Evolutionary conservation across 1,140 invertebrate species (phyloP), one percentile per base, ranked within the genome.

Genomic region (Drosophila sp.): DNA sequence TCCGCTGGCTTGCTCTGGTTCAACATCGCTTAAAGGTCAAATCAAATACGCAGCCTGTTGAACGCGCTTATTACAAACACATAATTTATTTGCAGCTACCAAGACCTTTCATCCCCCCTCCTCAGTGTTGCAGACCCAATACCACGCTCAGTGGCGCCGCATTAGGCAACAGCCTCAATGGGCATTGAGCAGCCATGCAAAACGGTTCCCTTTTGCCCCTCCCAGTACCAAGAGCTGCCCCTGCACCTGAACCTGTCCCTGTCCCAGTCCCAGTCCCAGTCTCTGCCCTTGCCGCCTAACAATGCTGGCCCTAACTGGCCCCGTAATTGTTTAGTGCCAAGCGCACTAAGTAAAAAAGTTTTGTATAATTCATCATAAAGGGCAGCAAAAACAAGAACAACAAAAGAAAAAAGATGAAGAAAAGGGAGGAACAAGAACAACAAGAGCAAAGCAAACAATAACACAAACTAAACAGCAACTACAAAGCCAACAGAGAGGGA

Each of bases 361-460:
- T 84, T 77, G 81, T 84, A 86, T 86, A 84, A 84, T 86, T 84
- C 84, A 84, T 86, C 73, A 84, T 80, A 84, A 84, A 80, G 72
- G 64, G 54, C 65, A 54, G 13, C 29, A 45, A 32, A 32, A 71
- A 38, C 13, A 67, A 21, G 16, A 50, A 41, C 43, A 62, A 43
- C 67, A 66, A 58, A 21, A 21, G 21, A 43, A 50, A 61, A 29
- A 45, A n/a, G n/a, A n/a, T n/a, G n/a, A n/a, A n/a, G n/a, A n/a
- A n/a, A n/a, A n/a, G n/a, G n/a, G n/a, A n/a, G n/a, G 2, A 18
- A 9, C 18, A 51, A 18, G 8, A 27, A 38, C 34, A 61, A 4
- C 29, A 46, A 36, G 27, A 29, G 16, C 38, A 50, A 41, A 16
- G n/a, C 16, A 71, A 70, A 73, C 71, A 69, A 66, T 54, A 67